phyloP scores from a whole-genome alignment of 2,888 invertebrate species.

The Aphidoletes aphidimyza region DNA sequence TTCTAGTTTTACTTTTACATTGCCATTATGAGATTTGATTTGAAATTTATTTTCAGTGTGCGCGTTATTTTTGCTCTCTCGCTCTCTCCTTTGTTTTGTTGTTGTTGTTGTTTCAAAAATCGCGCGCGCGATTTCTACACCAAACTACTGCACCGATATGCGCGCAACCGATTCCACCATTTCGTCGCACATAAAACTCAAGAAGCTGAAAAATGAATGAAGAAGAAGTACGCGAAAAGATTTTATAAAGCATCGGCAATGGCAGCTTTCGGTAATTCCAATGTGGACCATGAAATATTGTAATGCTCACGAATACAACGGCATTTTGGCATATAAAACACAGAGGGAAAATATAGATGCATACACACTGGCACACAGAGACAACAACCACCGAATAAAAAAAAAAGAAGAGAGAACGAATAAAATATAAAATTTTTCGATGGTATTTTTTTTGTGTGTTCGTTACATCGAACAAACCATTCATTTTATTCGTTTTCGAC shows the following conservation, averaged over 20 bases:
- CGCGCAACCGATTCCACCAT: not conserved
- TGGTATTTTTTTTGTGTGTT: not conserved
- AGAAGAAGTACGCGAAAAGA: constrained; percentile 7
- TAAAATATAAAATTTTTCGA: not conserved
- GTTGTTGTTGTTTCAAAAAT: no score
- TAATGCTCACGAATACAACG: constrained; percentile 5
- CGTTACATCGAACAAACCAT: constrained; percentile 50
- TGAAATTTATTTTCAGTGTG: not conserved
- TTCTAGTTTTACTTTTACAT: not conserved
- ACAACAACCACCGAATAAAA: not conserved
- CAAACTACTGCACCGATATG: no score
- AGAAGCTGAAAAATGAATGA: constrained; percentile 51
- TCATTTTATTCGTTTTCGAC: constrained; percentile 43
- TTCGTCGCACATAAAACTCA: constrained; percentile 12
- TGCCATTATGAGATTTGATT: not conserved
- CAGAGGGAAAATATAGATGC: constrained; percentile 28
- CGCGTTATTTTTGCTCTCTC: no score
- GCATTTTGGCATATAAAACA: constrained; percentile 16
- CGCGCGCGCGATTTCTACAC: no score
- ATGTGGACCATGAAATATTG: constrained; percentile 49
- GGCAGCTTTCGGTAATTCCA: constrained; percentile 30
- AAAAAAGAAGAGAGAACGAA: not conserved
- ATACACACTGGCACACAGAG: not conserved
- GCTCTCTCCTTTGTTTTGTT: no score
- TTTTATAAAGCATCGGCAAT: constrained; percentile 16